Evolutionary conservation across 2,113 vertebrate genomes (phyloP).

Genomic region (Apus apus): DNA sequence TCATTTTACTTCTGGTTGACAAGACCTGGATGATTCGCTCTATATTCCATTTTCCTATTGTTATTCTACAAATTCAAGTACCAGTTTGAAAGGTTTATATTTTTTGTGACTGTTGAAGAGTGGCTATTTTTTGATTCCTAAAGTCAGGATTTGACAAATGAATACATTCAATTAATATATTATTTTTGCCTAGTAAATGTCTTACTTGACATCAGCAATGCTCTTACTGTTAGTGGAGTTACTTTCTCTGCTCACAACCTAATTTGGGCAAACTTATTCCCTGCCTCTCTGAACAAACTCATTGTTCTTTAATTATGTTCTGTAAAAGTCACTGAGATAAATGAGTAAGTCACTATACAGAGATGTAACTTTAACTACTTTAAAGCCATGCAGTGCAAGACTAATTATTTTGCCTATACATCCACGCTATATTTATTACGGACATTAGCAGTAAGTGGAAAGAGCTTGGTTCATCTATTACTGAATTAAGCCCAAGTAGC

Average conservation of each 20-base stretch:
- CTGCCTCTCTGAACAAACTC: background rate
- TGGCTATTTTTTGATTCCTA: background rate
- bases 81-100: background rate
- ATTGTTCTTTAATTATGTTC: background rate
- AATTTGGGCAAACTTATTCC: background rate
- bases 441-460: slow-evolving; percentile 14
- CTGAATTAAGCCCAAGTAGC: slow-evolving; percentile 4
- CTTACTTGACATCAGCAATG: background rate
- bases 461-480: background rate
- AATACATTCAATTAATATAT: background rate
- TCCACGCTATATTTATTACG: slow-evolving; percentile 17
- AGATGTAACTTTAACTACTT: background rate
- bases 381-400: background rate
- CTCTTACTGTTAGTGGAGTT: background rate
- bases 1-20: background rate
- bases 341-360: background rate
- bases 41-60: background rate
- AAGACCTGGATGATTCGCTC: background rate
- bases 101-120: background rate
- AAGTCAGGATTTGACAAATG: background rate
- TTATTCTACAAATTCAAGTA: background rate
- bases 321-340: background rate
- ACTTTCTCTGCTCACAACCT: background rate
- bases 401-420: slow-evolving; percentile 39
- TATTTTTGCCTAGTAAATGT: background rate